Evolutionary conservation across 2,797 vertebrate species (phyloP).

Genomic region (Danio jaintianensis): DNA sequence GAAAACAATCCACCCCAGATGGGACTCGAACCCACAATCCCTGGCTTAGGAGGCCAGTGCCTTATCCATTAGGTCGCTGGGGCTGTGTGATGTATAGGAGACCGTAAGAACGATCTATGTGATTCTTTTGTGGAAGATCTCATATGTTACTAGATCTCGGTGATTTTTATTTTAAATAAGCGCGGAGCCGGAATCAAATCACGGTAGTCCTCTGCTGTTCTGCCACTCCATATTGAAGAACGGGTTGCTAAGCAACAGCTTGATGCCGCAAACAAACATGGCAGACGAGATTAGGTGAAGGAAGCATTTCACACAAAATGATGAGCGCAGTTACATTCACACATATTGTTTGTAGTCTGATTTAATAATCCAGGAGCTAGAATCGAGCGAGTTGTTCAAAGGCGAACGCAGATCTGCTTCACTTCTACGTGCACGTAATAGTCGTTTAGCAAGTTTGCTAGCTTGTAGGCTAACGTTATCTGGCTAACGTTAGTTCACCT

Average conservation of each 20-base stretch:
- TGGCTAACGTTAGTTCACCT: neutral
- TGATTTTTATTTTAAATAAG: neutral
- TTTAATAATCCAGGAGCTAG: neutral
- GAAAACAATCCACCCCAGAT: constrained; percentile 48
- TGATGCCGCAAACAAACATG: constrained; percentile 20
- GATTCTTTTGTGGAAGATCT: no score
- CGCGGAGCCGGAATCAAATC: neutral
- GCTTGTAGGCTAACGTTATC: constrained; percentile 3
- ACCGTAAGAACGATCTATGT: no score
- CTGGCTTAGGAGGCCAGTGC: constrained; percentile 65
- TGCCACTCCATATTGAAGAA: neutral
- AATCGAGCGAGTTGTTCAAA: neutral
- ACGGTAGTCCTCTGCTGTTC: neutral
- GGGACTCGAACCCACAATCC: constrained; percentile 66
- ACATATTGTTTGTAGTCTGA: neutral
- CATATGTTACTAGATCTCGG: no score
- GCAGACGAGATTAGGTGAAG: constrained; percentile 6
- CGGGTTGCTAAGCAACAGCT: constrained; percentile 50
- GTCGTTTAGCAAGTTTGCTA: constrained; percentile 28
- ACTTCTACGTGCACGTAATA: neutral
- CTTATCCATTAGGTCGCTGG: constrained; percentile 68
- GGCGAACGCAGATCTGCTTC: neutral
- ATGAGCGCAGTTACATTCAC: neutral
- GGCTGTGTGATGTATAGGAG: fast-evolving
- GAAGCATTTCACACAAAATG: neutral